phyloP scores from a whole-genome alignment of 1,140 invertebrate species.

The Saccostrea cuccullata region DNA sequence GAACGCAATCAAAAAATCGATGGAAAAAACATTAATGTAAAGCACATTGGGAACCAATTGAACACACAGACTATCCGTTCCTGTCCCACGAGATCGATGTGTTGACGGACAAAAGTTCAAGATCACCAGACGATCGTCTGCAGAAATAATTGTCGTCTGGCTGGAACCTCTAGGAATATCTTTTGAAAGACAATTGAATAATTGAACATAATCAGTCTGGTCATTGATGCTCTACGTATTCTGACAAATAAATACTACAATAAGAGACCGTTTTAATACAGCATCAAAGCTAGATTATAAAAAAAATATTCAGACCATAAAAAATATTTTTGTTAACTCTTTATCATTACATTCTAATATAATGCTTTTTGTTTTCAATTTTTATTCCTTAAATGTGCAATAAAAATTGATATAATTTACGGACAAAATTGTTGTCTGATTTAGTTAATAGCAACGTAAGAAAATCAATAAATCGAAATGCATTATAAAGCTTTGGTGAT shows the following conservation, averaged over 20 bases:
- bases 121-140: conserved; percentile 32
- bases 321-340: background rate
- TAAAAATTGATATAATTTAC: background rate
- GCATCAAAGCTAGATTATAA: background rate
- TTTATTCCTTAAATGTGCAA: background rate
- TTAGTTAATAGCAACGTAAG: too few species aligned
- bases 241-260: background rate
- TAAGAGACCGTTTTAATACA: background rate
- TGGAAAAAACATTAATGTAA: conserved; percentile 34
- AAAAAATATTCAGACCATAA: background rate
- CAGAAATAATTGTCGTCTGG: conserved; percentile 20
- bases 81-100: conserved; percentile 24
- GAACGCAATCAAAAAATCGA: conserved; percentile 29
- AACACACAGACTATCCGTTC: background rate
- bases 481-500: too few species aligned
- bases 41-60: background rate
- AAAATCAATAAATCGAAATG: too few species aligned
- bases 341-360: background rate
- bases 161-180: background rate
- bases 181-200: conserved; percentile 6
- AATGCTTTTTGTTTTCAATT: background rate
- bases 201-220: background rate
- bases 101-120: conserved; percentile 32
- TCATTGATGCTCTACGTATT: background rate
- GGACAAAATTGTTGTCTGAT: too few species aligned